Conservation (phyloP, 2,797 vertebrate species). For the Acanthurus leucopareius region DNA sequence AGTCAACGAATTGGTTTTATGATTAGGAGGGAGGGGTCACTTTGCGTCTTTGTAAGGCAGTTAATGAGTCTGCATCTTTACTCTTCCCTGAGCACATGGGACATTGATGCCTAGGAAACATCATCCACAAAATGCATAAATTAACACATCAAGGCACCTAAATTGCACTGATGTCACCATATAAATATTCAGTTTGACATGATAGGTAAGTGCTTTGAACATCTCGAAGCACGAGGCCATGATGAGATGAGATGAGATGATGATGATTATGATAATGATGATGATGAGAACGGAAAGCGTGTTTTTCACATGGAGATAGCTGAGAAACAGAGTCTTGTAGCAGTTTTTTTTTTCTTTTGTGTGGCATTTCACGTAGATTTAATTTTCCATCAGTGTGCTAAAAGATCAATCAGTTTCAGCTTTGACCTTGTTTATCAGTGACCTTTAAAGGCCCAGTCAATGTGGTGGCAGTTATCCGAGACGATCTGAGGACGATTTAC, state of each 20-base stretch:
- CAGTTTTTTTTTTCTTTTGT: not conserved
- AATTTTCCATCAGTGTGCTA: not conserved
- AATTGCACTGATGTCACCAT: not conserved
- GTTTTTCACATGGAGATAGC: not conserved
- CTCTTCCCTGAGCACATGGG: not conserved
- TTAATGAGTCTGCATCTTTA: constrained; percentile 26
- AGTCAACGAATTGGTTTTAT: constrained; percentile 7
- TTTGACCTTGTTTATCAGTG: not conserved
- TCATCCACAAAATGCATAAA: not conserved
- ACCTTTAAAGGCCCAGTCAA: not conserved
- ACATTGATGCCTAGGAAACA: not conserved
- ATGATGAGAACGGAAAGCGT: no score
- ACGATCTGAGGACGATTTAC: not conserved
- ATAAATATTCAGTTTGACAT: not conserved
- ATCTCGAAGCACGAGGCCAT: not conserved
- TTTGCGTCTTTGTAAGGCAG: constrained; percentile 6
- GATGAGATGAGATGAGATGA: no score
- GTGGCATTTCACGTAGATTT: not conserved
- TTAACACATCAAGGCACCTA: not conserved
- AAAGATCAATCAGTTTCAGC: not conserved
- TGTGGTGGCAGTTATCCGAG: not conserved
- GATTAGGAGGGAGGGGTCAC: constrained; percentile 6
- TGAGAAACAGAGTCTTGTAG: not conserved
- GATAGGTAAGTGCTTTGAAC: constrained; percentile 11
- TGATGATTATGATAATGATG: no score